These are phyloP conservation scores for Oryzias sinensis DNA, from an alignment of 2,797 vertebrate species.

Conservation along the genomic window DNA sequence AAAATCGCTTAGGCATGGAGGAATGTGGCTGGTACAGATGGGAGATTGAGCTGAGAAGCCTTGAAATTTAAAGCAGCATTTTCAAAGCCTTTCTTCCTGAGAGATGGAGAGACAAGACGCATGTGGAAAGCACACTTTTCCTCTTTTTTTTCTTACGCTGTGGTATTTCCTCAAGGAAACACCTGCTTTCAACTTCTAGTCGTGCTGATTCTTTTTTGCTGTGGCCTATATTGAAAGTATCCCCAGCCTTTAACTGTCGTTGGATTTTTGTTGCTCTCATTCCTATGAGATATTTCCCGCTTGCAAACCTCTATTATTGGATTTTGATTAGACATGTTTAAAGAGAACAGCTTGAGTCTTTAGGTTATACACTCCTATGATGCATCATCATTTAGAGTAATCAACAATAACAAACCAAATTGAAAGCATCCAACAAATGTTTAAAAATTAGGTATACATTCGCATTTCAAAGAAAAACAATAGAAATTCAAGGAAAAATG, in stretches of 20 bases:
- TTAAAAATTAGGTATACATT: no score
- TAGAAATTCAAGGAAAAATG: no score
- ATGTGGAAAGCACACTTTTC: slow-evolving; percentile 61
- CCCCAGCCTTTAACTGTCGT: neutral
- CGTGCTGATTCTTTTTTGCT: slow-evolving; percentile 48
- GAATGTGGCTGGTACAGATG: slow-evolving; percentile 61
- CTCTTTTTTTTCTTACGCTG: slow-evolving; percentile 15
- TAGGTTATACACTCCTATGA: no score
- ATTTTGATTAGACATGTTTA: no score
- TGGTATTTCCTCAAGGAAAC: slow-evolving; percentile 79
- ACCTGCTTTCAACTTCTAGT: slow-evolving; percentile 69
- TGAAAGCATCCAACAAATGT: no score
- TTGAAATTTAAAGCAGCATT: slow-evolving; percentile 70
- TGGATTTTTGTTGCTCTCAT: no score
- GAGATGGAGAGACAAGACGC: slow-evolving; percentile 41
- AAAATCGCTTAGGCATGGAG: slow-evolving; percentile 65
- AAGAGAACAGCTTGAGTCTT: no score
- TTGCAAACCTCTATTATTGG: no score
- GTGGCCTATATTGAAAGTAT: slow-evolving; percentile 4
- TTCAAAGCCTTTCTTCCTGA: slow-evolving; percentile 57
- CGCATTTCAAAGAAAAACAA: no score
- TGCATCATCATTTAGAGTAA: no score
- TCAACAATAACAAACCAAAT: no score
- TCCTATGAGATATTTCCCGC: no score
- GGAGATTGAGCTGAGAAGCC: slow-evolving; percentile 63